These are phyloP conservation scores for Pectinophora gossypiella DNA, from an alignment of 1,140 invertebrate genomes.

Conservation along the genomic window DNA sequence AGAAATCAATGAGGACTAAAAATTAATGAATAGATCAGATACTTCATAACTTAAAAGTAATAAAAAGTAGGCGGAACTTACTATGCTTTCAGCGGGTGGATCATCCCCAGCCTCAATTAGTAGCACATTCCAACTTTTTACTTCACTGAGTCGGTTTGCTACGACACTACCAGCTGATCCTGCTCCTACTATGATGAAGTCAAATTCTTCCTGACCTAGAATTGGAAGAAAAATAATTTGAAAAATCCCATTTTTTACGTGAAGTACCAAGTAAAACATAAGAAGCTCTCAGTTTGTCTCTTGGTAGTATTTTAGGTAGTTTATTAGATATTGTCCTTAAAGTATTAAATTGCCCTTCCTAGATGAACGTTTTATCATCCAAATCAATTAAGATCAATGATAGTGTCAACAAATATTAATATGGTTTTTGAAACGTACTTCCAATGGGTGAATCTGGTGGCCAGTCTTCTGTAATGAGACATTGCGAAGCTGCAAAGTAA, in stretches of 20 bases:
- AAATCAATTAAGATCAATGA: too few species aligned
- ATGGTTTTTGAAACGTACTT: too few species aligned
- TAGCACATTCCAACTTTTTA: constrained; percentile 68
- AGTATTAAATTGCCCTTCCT: too few species aligned
- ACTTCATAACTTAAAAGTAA: background rate
- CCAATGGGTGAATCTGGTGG: background rate
- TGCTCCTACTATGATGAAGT: constrained; percentile 76
- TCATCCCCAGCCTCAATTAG: constrained; percentile 78
- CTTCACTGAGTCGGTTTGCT: constrained; percentile 76
- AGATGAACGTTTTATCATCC: too few species aligned
- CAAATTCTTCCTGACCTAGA: constrained; percentile 24
- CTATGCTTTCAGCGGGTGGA: constrained; percentile 66
- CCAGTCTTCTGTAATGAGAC: background rate
- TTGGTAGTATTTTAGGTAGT: too few species aligned
- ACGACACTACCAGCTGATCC: constrained; percentile 78
- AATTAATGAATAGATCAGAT: background rate
- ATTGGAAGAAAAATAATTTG: constrained; percentile 9
- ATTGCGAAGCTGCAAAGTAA: background rate
- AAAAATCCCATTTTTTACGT: too few species aligned
- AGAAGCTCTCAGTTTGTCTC: too few species aligned
- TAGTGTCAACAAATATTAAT: too few species aligned
- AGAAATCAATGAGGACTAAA: too few species aligned
- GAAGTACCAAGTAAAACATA: too few species aligned
- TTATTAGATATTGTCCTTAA: too few species aligned
- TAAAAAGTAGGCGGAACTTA: too few species aligned